Base-by-base conservation (phyloP, 2,797 vertebrate genomes). In the Lepidocolaptes lacrymiger region DNA sequence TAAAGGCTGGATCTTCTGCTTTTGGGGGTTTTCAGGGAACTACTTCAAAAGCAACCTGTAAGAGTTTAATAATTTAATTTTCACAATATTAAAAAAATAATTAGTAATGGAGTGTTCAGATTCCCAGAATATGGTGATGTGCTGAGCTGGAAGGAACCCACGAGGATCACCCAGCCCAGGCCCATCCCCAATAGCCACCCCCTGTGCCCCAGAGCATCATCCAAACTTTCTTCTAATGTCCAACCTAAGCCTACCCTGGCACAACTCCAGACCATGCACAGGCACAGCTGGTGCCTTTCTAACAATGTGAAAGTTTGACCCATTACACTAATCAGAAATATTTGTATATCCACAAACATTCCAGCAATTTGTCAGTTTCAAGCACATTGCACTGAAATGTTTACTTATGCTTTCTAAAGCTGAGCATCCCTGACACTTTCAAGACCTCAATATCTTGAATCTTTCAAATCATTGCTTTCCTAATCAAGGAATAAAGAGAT, bases 401-500 rank as follows among this genome's bases (percentile, higher is more conserved):
- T 92, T 89, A 61, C 22, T 89, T 88, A 14, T 27, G 28, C 54
- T 85, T 89, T 88, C 37, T 89, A 78, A 92, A 78, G 39, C n/a
- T 66, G 43, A 88, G 36, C 54, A 72, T 75, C 32, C 36, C 62
- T 86, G 79, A 83, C 89, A 77, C 14, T 78, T 90, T 49, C 13
- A 23, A 94, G 79, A 94, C 89, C 73, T 92, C 76, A 81, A 22
- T 84, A 92, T 89, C 87, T 88, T 75, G 36, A 51, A 28, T 88
- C 93, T 96, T 92, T 88, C 89, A 89, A 91, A 88, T 84, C 72
- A 78, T 15, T 94, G 81, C 58, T 83, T 89, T 91, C 59, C 6
- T 92, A 91, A 75, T 93, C 79, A 84, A 88, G 62, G 32, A 88
- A 88, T 68, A 89, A 89, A 88, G n/a, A 64, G 30, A 41, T 43